phyloP scores from a whole-genome alignment of 2,797 vertebrate species.

The Sternotherus odoratus region DNA sequence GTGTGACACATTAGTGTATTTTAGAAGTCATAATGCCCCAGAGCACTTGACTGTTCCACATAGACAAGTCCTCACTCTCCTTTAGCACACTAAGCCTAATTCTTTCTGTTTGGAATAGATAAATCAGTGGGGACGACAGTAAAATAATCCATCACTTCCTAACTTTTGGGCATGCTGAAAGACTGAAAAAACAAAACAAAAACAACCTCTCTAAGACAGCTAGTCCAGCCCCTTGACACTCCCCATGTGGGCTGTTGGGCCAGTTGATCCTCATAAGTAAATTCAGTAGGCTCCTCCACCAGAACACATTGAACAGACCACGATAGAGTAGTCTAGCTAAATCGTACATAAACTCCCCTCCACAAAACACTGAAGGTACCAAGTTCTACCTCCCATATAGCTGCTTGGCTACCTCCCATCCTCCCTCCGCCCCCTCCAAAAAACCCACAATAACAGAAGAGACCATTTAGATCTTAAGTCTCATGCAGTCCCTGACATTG shows the following conservation, averaged over 20 bases:
- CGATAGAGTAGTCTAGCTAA: neutral
- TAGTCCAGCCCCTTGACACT: neutral
- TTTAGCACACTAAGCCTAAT: neutral
- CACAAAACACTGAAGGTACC: neutral
- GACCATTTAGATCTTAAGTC: neutral
- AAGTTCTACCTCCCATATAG: neutral
- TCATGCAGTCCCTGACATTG: neutral
- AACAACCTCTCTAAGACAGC: neutral
- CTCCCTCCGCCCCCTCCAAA: neutral
- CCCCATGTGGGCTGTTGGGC: neutral
- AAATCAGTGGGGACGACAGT: neutral
- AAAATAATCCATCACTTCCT: neutral
- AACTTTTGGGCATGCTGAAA: neutral
- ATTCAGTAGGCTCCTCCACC: neutral
- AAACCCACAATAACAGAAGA: neutral
- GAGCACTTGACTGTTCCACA: no score
- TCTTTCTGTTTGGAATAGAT: neutral
- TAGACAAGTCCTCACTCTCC: neutral
- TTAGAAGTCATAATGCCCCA: no score
- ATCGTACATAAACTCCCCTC: neutral
- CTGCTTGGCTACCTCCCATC: rapidly evolving
- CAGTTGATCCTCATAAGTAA: neutral
- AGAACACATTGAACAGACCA: neutral
- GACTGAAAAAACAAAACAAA: neutral
- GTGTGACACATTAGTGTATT: no score